These are phyloP conservation scores for Aphodius granarius DNA, from an alignment of 2,888 invertebrate species.

Conservation along the genomic window DNA sequence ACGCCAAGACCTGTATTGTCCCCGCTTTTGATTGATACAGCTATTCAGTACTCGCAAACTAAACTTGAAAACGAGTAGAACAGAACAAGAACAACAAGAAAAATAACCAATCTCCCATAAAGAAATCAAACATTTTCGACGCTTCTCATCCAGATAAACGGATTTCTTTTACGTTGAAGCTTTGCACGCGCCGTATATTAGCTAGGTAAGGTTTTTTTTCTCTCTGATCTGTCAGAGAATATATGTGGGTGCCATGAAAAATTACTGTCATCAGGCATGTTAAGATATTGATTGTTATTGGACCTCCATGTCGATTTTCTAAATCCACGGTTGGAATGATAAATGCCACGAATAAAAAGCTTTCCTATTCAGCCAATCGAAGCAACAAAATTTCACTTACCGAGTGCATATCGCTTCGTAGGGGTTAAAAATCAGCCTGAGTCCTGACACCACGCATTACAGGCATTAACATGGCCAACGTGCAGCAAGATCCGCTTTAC, in stretches of 20 bases:
- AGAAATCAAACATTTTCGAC: too few species aligned
- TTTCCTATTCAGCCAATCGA: too few species aligned
- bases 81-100: neutral
- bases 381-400: too few species aligned
- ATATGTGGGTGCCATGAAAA: neutral
- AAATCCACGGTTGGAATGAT: neutral
- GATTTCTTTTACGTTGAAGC: neutral
- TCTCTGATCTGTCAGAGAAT: neutral
- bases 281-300: neutral
- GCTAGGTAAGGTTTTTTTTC: neutral
- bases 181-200: neutral
- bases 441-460: too few species aligned
- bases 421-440: too few species aligned
- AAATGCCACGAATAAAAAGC: neutral
- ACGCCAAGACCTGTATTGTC: neutral
- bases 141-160: too few species aligned
- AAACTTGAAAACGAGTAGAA: too few species aligned
- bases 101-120: neutral
- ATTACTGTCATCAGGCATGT: neutral
- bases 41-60: neutral
- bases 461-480: too few species aligned
- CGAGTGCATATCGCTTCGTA: too few species aligned
- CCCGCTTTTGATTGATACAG: neutral
- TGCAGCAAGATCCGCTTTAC: too few species aligned
- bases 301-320: neutral